Evolutionary conservation across 2,113 vertebrate genomes (phyloP), one percentile per base, ranked within the genome.

Genomic region (Oriolus oriolus): DNA sequence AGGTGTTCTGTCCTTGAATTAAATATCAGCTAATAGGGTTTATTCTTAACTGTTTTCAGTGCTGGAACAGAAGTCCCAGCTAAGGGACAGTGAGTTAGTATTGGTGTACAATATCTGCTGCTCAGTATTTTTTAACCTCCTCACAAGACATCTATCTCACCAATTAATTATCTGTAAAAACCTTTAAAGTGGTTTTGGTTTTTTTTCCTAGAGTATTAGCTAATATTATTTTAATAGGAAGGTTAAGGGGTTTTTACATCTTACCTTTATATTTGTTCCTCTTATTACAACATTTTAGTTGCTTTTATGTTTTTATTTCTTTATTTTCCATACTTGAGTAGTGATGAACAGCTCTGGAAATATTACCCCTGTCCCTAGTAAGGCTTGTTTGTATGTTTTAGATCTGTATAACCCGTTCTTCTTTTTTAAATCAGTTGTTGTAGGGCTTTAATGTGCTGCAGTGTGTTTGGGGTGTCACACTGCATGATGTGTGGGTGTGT

Each of bases 191-290:
- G 19, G 20, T 65, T 42, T 27, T 35, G 16, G 1, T 45, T 68
- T 61, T 79, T 73, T 37, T 24, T 7, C 7, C 52, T 84, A 13
- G 45, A 44, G 21, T 79, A 52, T 52, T 66, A 56, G 30, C 16
- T 79, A 23, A 52, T 66, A 9, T 15, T 89, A 10, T 49, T 93
- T 78, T 44, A 57, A 23, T 70, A 42, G 52, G n/a, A 79, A 75
- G 13, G 6, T 60, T 33, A 74, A 45, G 44, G 0, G 0, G 0
- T 15, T 44, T 68, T 71, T 17, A 17, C 56, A 24, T 21, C 8
- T 27, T 21, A 41, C n/a, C 27, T 86, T 74, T 74, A 33, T 28
- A 69, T 84, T 52, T 60, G 8, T 86, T 91, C 11, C 57, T 75
- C 3, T 39, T 65, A 24, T 27, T 56, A 15, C 9, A 57, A 16